Percentiles rank a stretch among this genome's conserved stretches.
Conservation (phyloP, 1,140 invertebrate species). For the Gonatopus flavifemur region DNA sequence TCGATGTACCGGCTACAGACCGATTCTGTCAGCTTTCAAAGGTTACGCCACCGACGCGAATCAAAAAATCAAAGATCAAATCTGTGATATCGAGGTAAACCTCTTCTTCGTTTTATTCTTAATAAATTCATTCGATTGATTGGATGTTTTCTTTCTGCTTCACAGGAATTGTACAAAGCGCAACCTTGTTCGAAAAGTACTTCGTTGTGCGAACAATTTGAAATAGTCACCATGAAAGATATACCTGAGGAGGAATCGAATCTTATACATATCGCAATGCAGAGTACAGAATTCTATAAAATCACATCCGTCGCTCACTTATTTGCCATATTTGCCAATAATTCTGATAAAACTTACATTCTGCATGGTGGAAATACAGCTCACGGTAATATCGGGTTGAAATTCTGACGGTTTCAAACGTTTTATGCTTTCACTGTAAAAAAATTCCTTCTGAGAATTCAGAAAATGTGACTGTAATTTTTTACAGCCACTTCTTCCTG, state of each 20-base stretch:
- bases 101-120: no score
- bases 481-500: no score
- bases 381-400: constrained; percentile 59
- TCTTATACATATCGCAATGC: constrained; percentile 37
- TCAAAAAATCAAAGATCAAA: constrained; percentile 50
- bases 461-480: no score
- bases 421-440: no score
- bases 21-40: constrained; percentile 83
- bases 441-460: no score
- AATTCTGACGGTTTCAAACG: constrained; percentile 29
- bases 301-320: constrained; percentile 58
- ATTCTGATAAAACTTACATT: constrained; percentile 56
- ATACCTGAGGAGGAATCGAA: no score
- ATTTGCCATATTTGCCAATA: constrained; percentile 61
- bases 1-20: constrained; percentile 84
- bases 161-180: constrained; percentile 48
- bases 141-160: no score
- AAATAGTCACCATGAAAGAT: constrained; percentile 35
- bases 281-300: constrained; percentile 58
- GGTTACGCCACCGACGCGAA: constrained; percentile 67
- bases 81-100: constrained; percentile 65
- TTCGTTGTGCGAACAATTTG: constrained; percentile 28
- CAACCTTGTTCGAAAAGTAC: constrained; percentile 44
- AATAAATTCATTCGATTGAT: background rate
- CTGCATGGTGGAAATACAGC: constrained; percentile 71